These are phyloP conservation scores for Gymnocypris eckloni DNA, from an alignment of 2,797 vertebrate species.

Conservation along the genomic window DNA sequence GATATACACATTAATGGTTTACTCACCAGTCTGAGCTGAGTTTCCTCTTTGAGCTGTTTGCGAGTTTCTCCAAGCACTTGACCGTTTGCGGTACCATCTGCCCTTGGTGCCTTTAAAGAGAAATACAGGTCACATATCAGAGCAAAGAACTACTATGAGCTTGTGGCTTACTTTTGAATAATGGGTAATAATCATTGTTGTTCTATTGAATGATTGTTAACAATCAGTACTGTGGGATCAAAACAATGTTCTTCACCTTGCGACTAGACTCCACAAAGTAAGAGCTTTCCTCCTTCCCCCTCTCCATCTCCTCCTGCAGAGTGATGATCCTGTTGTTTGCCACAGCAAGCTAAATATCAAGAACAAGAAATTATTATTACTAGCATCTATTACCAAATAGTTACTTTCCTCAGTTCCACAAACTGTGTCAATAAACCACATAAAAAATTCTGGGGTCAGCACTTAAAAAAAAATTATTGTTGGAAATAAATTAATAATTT, in stretches of 20 bases:
- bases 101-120: conserved; percentile 80
- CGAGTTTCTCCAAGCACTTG: conserved; percentile 88
- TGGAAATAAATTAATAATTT: background rate
- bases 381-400: background rate
- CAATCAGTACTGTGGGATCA: background rate
- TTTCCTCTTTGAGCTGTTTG: conserved; percentile 98
- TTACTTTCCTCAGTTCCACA: background rate
- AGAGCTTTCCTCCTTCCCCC: conserved; percentile 93
- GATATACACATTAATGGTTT: background rate
- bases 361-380: background rate
- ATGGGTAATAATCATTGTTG: background rate
- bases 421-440: background rate
- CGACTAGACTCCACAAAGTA: conserved; percentile 88
- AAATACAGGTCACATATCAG: conserved; percentile 8
- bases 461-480: background rate
- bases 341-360: conserved; percentile 86
- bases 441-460: background rate
- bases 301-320: conserved; percentile 94
- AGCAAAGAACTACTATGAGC: background rate
- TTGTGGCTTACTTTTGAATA: background rate
- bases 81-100: conserved; percentile 85
- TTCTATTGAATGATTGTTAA: background rate
- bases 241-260: conserved; percentile 77
- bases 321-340: conserved; percentile 98
- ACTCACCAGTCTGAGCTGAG: conserved; percentile 90